Evolutionary conservation across 2,797 vertebrate genomes (phyloP).

Genomic region (Bovichtus variegatus): DNA sequence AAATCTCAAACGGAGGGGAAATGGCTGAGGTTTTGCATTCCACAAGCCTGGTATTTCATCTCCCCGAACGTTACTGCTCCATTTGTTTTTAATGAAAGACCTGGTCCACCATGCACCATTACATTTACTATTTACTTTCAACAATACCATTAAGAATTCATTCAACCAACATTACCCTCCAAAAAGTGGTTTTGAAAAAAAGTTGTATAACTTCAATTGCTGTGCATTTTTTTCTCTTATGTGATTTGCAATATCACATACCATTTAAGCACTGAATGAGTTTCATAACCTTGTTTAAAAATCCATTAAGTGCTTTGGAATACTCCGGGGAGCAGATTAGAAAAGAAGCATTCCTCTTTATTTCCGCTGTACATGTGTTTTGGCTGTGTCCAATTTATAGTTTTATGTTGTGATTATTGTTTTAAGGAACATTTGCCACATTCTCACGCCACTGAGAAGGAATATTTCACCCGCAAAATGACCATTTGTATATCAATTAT

Average conservation of each 20-base stretch:
- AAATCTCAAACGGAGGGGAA: slow-evolving; percentile 68
- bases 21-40: slow-evolving; percentile 78
- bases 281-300: slow-evolving; percentile 71
- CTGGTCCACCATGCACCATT: slow-evolving; percentile 58
- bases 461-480: too few relatives aligned
- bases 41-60: slow-evolving; percentile 66
- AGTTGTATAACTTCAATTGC: slow-evolving; percentile 12
- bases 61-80: slow-evolving; percentile 60
- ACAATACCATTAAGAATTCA: slow-evolving; percentile 60
- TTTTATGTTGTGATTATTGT: slow-evolving; percentile 24
- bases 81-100: slow-evolving; percentile 72
- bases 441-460: background rate
- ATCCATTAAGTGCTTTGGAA: slow-evolving; percentile 66
- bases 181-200: slow-evolving; percentile 26
- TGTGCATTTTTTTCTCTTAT: slow-evolving; percentile 23
- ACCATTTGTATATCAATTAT: too few relatives aligned
- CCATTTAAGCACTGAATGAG: slow-evolving; percentile 48
- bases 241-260: slow-evolving; percentile 59
- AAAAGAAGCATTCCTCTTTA: slow-evolving; percentile 25
- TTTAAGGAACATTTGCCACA: slow-evolving; percentile 24
- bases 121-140: slow-evolving; percentile 60
- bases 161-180: slow-evolving; percentile 28
- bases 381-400: background rate
- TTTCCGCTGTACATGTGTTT: slow-evolving; percentile 21
- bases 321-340: slow-evolving; percentile 44